Evolutionary conservation across 2,113 vertebrate species (phyloP).

Genomic region (Nycticebus coucang): DNA sequence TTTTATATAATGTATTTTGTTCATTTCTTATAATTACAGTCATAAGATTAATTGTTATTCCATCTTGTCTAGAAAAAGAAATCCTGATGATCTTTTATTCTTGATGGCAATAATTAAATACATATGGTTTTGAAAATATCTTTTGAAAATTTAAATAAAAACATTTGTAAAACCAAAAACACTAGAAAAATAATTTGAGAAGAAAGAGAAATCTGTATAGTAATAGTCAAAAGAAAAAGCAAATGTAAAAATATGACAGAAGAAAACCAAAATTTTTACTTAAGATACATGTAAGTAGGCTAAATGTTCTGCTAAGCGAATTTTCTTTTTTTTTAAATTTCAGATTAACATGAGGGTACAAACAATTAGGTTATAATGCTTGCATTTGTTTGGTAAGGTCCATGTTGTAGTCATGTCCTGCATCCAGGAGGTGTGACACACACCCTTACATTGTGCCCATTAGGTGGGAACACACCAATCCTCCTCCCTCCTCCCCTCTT

Average conservation of each 20-base stretch:
- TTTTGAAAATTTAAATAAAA: constrained; percentile 29
- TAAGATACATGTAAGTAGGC: background rate
- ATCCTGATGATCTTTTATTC: background rate
- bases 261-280: background rate
- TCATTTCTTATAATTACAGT: background rate
- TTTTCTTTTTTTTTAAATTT: background rate
- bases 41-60: background rate
- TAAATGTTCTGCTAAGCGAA: background rate
- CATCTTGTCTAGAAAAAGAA: background rate
- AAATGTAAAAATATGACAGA: background rate
- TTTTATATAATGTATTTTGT: background rate
- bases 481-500: no score
- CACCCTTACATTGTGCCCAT: no score
- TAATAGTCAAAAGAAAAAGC: background rate
- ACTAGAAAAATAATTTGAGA: background rate
- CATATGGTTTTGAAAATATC: background rate
- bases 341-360: no score
- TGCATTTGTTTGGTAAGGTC: no score
- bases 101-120: background rate
- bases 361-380: no score
- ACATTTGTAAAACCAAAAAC: background rate
- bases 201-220: background rate
- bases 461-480: no score
- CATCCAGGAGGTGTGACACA: no score
- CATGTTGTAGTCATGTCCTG: no score